phyloP scores from a whole-genome alignment of 2,113 vertebrate species.

The Sylvietta virens region DNA sequence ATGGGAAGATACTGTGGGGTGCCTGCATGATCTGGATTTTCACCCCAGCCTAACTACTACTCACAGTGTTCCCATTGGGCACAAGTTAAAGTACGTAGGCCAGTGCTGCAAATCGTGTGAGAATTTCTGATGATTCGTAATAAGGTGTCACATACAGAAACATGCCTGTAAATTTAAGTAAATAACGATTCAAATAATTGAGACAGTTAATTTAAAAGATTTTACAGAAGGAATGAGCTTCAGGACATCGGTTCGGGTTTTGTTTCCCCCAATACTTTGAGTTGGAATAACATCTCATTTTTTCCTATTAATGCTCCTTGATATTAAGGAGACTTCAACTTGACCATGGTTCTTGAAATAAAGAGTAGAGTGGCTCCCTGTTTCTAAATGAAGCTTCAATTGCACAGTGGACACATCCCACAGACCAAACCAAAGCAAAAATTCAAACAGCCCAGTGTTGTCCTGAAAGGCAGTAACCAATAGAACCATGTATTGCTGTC shows the following conservation, averaged over 20 bases:
- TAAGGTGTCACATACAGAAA: neutral
- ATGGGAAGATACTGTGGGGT: no score
- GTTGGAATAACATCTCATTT: neutral
- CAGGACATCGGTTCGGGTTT: fast-evolving
- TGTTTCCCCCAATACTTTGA: neutral
- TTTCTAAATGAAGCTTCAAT: neutral
- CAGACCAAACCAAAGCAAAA: neutral
- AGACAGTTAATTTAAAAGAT: neutral
- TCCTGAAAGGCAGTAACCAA: neutral
- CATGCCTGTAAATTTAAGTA: neutral
- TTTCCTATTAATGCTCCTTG: neutral
- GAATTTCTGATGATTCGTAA: neutral
- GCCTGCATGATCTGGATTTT: neutral
- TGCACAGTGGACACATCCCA: neutral
- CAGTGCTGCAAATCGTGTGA: fast-evolving
- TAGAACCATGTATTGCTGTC: neutral
- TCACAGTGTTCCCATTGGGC: neutral
- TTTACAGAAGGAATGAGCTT: neutral
- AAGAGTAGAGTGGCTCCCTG: neutral
- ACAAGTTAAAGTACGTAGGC: neutral
- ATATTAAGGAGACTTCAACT: neutral
- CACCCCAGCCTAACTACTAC: neutral
- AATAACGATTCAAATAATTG: neutral
- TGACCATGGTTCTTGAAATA: neutral
- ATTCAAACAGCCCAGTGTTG: neutral